A percentile compares a stretch with the other conserved stretches of the same genome.
phyloP scores from a whole-genome alignment of 2,888 invertebrate species.

The Atethmia centrago region DNA sequence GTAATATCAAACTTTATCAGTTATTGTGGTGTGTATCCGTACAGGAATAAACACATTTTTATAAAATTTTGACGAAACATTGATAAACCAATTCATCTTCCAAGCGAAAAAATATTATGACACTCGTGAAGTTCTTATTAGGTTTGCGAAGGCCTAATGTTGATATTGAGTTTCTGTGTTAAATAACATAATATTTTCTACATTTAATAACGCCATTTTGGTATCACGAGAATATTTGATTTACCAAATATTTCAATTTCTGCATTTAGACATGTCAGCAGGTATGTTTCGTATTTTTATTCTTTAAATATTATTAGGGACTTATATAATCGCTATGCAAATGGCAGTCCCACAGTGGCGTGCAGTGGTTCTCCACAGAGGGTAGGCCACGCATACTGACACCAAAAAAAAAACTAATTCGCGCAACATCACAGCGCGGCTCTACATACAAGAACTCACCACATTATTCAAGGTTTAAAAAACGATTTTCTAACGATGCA shows the following conservation, averaged over 20 bases:
- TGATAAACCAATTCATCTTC: neutral
- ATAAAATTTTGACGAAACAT: neutral
- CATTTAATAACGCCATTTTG: neutral
- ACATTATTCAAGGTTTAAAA: too few species aligned
- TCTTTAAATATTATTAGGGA: too few species aligned
- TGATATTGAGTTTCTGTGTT: constrained; percentile 8
- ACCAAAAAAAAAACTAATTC: too few species aligned
- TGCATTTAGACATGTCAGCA: too few species aligned
- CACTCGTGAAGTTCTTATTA: constrained; percentile 8
- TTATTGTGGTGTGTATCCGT: neutral
- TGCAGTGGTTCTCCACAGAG: too few species aligned
- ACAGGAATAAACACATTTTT: neutral
- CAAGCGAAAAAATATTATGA: neutral
- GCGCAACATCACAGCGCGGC: too few species aligned
- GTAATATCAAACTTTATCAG: neutral
- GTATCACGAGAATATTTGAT: neutral
- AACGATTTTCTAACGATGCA: too few species aligned
- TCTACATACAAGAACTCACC: too few species aligned
- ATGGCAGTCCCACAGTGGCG: too few species aligned
- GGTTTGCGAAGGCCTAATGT: constrained; percentile 12
- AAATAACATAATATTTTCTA: neutral
- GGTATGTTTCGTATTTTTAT: too few species aligned
- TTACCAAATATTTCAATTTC: neutral
- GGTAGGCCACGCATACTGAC: too few species aligned
- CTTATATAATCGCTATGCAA: too few species aligned